A percentile compares a stretch with the other conserved stretches of the same genome.
Evolutionary conservation across 2,113 vertebrate genomes (phyloP).

Genomic region (Gopherus flavomarginatus): DNA sequence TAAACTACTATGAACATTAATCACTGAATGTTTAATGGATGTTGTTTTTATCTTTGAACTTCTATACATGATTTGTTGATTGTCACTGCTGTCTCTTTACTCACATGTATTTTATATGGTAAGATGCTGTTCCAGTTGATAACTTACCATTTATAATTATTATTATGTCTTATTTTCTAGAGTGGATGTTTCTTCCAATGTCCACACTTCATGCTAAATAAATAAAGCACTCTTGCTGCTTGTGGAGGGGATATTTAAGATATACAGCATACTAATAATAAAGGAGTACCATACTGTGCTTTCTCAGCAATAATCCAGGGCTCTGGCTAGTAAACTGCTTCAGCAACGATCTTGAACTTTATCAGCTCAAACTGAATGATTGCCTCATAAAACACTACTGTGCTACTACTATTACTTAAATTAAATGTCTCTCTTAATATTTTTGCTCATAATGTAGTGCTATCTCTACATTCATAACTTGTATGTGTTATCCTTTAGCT

Average conservation of each 20-base stretch:
- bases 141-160: neutral
- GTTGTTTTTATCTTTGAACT: neutral
- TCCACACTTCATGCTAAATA: conserved; percentile 6
- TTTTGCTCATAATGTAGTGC: conserved; percentile 14
- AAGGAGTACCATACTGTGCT: conserved; percentile 6
- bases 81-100: neutral
- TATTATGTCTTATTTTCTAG: neutral
- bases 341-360: conserved; percentile 36
- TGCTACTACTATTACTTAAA: conserved; percentile 27
- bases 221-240: neutral
- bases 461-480: neutral
- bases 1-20: neutral
- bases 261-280: neutral
- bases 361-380: conserved; percentile 42
- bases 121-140: neutral
- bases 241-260: conserved; percentile 2
- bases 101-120: neutral
- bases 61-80: neutral
- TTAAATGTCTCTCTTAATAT: conserved; percentile 4
- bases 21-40: neutral
- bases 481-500: neutral
- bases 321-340: conserved; percentile 36
- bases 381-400: conserved; percentile 23
- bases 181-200: neutral
- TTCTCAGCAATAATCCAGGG: conserved; percentile 42